Base-by-base conservation (phyloP, 2,888 invertebrate genomes). In the Zelleria hepariella region DNA sequence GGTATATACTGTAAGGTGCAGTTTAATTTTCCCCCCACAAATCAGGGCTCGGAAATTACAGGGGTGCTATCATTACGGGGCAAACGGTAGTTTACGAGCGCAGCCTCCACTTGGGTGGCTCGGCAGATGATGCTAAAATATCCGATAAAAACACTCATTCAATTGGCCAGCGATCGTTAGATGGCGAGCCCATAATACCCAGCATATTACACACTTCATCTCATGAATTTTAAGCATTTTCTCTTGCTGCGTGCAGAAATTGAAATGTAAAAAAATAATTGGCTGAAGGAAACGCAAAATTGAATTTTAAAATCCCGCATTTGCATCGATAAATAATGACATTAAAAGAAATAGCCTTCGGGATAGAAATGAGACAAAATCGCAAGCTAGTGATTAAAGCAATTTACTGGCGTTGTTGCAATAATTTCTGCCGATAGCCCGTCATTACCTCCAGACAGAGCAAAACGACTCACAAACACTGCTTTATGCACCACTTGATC, bases 391-490 rank as follows among this genome's bases (percentile, higher is more conserved):
- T 72, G 73, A 76, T 78, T 79, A 71, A 70, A 63, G 75, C 67
- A 82, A 83, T 84, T 85, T 85, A 72, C 77, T 66, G 73, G 68
- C 68, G 69, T 68, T 64, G 71, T 68, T 70, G 80, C 78, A 76
- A 82, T 85, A 84, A 85, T 72, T 78, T 70, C 70, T 48, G 72
- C 64, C 74, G 73, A 76, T 75, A 77, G 68, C 78, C 79, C 60
- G 62, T 70, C 66, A 86, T 87, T 82, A 82, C 69, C 79, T 72
- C 76, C 65, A 63, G 72, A 73, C 79, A 79, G 78, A 77, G 78
- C 82, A 84, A 58, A 86, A 42, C 32, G 32, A 42, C 32, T 10
- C 32, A 15, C 82, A 84, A 77, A 79, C 73, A 66, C 32, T 47
- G 15, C 32, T 42, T 42, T 15, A 4, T 42, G 15, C 47, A 20